Base-by-base conservation (phyloP, 2,113 vertebrate species). In the Oreochromis spilurus region DNA sequence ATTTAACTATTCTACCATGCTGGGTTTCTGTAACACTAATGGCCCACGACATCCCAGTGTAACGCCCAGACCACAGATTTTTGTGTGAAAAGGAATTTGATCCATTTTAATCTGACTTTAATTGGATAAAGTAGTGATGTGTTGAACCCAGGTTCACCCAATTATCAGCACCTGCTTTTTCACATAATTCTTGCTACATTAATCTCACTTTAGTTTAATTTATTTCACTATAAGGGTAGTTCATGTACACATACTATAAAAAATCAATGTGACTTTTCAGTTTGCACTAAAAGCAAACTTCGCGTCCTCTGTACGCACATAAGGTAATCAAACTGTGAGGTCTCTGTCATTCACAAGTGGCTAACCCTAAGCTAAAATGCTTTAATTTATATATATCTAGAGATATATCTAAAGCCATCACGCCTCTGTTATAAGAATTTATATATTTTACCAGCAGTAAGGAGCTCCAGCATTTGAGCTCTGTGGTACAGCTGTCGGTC, bases 81-180 rank as follows among this genome's bases (percentile, higher is more conserved):
- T 53, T 80, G 58, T 85, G 90, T 84, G 91, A 91, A 87, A 91
- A 89, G 72, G 81, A 88, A 86, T 93, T 72, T 86, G 81, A 93
- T 93, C 72, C 85, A 55, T 84, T 93, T 92, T 93, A 93, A 92
- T 95, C 93, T 95, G 87, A 70, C 84, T 89, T 88, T 93, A 93
- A 94, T 93, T 92, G 84, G 87, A 75, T 83, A 65, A 67, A 48
- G 50, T 91, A 80, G 45, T 82, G 79, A 48, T 38, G 45, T 50
- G 57, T 58, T 43, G 57, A 82, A 60, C 54, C 9, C 10, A 54
- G 62, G 62, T 83, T 89, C 29, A 53, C 52, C 38, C 29, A 57
- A 7, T n/a, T 17, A 57, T 88, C 77, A 78, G 67, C 17, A 43
- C 21, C 38, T 57, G 19, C 26, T 17, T 60, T 17, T 48, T 62